Evolutionary conservation across 2,113 vertebrate species (phyloP), one percentile per base, ranked within the genome.

Genomic region (Sturnira hondurensis): DNA sequence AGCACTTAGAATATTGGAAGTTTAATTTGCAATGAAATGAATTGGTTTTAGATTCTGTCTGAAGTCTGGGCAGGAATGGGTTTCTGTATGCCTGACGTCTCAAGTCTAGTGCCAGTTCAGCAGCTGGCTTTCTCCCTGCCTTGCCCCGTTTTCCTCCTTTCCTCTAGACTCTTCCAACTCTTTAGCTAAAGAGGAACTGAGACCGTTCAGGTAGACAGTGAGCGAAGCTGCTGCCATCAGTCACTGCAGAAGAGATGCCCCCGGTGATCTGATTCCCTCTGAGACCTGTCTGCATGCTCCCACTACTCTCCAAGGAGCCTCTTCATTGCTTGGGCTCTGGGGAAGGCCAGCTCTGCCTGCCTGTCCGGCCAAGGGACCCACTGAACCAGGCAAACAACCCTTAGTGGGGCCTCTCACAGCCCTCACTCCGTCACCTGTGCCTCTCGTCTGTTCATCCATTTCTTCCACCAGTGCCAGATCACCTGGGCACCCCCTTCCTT

Each of bases 221-320:
- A 96, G 71, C 81, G 97, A 41, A 98, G 97, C 82, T 99, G 98
- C 94, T 98, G 98, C 91, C 97, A 96, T n/a, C 80, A 36, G 74
- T 87, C 43, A 98, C 98, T 45, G 98, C 92, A 22, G 97, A 97
- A 97, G 97, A 99, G 80, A 98, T 98, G 26, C 82, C 96, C 36
- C 97, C 98, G 97, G 97, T 43, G 92, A 67, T 26, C 98, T 98
- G 96, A 97, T 97, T 36, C 81, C 98, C 19, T 98, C 98, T 77
- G 98, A 97, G 85, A 98, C 98, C 3, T 98, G 97, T 86, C 96
- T 98, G 96, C 98, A 68, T 1, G 38, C 68, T 58, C 17, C 26
- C 5, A 38, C 3, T 1, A 2, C 13, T 52, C 68, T 41, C 13
- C n/a, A 33, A 4, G 45, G 2, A 9, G 56, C 56, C 56, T n/a